A percentile compares a stretch with the other conserved stretches of the same genome.
Conservation (phyloP, 2,113 vertebrate species). For the Gorsachius goisagi region DNA sequence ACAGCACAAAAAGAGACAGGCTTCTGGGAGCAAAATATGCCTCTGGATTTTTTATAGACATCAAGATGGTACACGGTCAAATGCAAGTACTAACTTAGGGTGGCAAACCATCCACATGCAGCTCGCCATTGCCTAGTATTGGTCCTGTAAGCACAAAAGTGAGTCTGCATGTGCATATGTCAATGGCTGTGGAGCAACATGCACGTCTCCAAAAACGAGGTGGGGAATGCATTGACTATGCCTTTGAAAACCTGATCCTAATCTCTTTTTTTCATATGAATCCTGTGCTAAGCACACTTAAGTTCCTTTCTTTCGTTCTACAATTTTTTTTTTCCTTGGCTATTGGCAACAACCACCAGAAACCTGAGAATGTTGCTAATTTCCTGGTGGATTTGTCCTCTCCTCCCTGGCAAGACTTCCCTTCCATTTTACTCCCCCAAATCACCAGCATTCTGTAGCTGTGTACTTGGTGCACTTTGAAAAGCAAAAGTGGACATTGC, state of each 20-base stretch:
- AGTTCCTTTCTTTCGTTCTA: neutral
- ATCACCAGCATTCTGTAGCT: neutral
- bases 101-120: neutral
- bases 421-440: neutral
- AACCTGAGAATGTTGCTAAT: conserved; percentile 15
- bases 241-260: conserved; percentile 16
- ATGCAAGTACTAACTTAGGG: neutral
- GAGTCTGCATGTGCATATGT: neutral
- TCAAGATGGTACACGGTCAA: neutral
- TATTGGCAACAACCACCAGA: neutral
- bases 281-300: neutral
- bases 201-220: neutral
- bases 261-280: neutral
- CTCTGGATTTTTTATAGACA: neutral
- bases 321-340: rapidly evolving
- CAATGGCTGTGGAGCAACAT: neutral
- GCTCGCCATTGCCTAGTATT: no score
- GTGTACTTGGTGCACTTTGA: neutral
- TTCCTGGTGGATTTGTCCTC: conserved; percentile 13
- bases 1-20: neutral
- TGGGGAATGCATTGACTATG: neutral
- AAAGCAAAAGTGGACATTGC: neutral
- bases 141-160: rapidly evolving
- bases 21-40: neutral
- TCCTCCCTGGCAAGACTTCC: neutral